Percentiles rank a stretch among this genome's conserved stretches.
Evolutionary conservation across 2,113 vertebrate genomes (phyloP).

Genomic region (Microcebus ravelobensis): DNA sequence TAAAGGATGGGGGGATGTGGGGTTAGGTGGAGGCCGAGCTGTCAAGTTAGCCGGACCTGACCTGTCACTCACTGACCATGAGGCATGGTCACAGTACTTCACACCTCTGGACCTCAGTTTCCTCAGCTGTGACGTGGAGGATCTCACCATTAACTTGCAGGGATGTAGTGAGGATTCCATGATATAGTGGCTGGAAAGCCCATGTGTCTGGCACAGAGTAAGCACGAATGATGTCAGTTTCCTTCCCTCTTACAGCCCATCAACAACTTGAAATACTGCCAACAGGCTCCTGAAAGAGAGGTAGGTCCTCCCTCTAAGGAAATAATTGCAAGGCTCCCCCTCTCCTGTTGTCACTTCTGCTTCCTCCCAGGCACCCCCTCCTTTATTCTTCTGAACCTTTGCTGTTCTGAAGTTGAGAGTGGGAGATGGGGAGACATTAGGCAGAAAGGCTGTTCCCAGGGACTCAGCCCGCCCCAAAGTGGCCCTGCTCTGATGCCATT

Average conservation of each 20-base stretch:
- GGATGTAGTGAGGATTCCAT: not conserved
- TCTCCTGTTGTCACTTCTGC: not conserved
- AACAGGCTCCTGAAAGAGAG: not conserved
- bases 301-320: not conserved
- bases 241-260: not conserved
- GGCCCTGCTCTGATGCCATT: not conserved
- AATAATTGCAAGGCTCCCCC: not conserved
- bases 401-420: constrained; percentile 6
- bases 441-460: not conserved
- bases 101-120: not conserved
- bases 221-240: not conserved
- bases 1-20: not conserved
- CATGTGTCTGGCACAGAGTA: not conserved
- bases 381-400: constrained; percentile 20
- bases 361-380: not conserved
- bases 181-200: not conserved
- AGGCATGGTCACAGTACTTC: not conserved
- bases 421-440: not conserved
- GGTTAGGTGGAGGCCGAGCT: not conserved
- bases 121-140: not conserved
- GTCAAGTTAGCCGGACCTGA: not conserved
- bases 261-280: not conserved
- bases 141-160: not conserved
- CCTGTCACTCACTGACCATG: not conserved
- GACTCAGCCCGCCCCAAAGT: not conserved